Base-by-base conservation (phyloP, 2,888 invertebrate genomes). In the Leucophenga montana region DNA sequence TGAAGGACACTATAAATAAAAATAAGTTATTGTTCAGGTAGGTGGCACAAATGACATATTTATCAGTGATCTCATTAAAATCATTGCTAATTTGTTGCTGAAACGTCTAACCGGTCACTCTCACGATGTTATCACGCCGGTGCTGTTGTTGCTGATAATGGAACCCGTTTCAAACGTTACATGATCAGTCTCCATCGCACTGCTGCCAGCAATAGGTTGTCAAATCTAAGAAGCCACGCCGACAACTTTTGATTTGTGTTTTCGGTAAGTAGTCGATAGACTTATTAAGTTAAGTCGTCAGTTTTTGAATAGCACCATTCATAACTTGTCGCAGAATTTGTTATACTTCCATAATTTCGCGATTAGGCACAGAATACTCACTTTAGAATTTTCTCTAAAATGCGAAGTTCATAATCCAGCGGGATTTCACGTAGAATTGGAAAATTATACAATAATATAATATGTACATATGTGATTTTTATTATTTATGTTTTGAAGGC, bases 131-230 rank as follows among this genome's bases (percentile, higher is more conserved):
- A 39, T 39, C 39, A 39, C 8, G 11, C 11, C 39, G 39, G 39
- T 59, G 31, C 33, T 16, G 33, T 31, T 3, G 0, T 33, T 59
- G 33, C 14, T 59, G 33, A 56, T 59, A 59, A 31, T 33, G 33
- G n/a, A 59, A 59, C 18, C 59, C 16, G 33, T 59, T 31, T 59
- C 6, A 13, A n/a, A 18, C 18, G 54, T 18, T 13, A 20, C 5
- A 27, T 59, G 9, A 14, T 6, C 33, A 59, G 33, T 18, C n/a
- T 31, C 39, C 4, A 33, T 3, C 27, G 73, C 57, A 27, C 67
- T 68, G 71, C 71, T 62, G 68, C 27, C 66, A 73, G 77, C 77
- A 77, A 77, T 77, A 77, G 77, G 77, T 77, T 77, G 66, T 13
- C 13, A 4, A 48, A 8, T 59, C 54, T 27, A 33, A 50, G n/a